A percentile compares a stretch with the other conserved stretches of the same genome.
Conservation (phyloP, 2,113 vertebrate species). For the Oceanites oceanicus region DNA sequence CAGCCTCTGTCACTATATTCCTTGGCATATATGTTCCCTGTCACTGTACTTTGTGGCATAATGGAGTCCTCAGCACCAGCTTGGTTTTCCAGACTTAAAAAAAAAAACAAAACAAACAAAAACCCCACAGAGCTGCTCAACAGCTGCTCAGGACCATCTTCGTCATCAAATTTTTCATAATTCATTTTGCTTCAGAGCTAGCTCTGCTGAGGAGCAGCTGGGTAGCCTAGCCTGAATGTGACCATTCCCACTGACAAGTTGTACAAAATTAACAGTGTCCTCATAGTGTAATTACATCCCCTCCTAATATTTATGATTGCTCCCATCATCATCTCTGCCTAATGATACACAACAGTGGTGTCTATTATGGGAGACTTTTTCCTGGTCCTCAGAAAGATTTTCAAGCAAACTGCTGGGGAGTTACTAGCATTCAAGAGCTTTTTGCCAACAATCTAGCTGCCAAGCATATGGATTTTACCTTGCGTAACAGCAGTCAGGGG, state of each 20-base stretch:
- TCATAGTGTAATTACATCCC: fast-evolving
- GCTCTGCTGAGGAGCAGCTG: neutral
- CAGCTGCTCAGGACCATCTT: neutral
- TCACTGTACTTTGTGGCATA: neutral
- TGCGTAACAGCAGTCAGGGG: neutral
- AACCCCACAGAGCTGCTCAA: neutral
- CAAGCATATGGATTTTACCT: neutral
- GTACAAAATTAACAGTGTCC: neutral
- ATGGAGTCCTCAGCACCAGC: neutral
- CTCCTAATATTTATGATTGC: neutral
- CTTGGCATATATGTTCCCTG: neutral
- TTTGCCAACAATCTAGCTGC: neutral
- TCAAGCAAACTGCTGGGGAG: neutral
- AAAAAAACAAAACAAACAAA: neutral
- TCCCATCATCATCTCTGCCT: neutral
- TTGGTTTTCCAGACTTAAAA: neutral
- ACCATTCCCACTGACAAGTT: neutral
- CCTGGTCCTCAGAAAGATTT: neutral
- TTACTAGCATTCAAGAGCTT: neutral
- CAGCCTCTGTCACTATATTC: neutral
- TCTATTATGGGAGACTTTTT: neutral
- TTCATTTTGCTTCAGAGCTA: neutral
- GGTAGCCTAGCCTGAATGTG: neutral
- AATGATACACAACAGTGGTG: neutral
- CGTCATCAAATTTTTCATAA: neutral